Base-by-base conservation (phyloP, 2,113 vertebrate species). In the Mus musculus region DNA sequence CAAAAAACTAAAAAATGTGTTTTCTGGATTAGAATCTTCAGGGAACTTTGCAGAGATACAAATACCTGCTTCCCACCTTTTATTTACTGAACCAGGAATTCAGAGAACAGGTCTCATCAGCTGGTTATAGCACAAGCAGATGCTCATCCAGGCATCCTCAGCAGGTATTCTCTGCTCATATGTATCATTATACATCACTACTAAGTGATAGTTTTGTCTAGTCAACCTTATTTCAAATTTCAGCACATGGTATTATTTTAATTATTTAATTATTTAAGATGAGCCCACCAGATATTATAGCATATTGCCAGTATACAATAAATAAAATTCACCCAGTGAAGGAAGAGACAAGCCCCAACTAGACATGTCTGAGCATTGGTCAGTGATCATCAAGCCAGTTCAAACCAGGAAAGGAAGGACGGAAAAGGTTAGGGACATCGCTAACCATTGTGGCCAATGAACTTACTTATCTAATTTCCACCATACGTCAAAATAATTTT, bases 211-310 rank as follows among this genome's bases (percentile, higher is more conserved):
- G 26, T 24, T 71, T 63, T 93, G 61, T 75, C 54, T 61, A 42
- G 42, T 63, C 12, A 89, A 89, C 69, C 13, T 54, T 82, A 67
- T 59, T 76, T 90, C 89, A 71, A 95, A 91, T 46, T 52, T 52
- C 93, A 90, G n/a, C 28, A 22, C 33, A 49, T 80, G 67, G 16
- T 39, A 77, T 65, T 81, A 78, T 56, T 91, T 81, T 85, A n/a
- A n/a, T n/a, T n/a, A n/a, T n/a, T n/a, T n/a, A n/a, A n/a, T n/a
- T n/a, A n/a, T n/a, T 88, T 39, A 91, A 93, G 78, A 69, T 5
- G 36, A 75, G 65, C 49, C 78, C 69, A 36, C 42, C 30, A 87
- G 65, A 80, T 81, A 92, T 71, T 88, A 95, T 93, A 95, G 76
- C 49, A 67, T 13, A 84, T 30, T 7, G 36, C 33, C 28, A 95